Base-by-base conservation (phyloP, 2,113 vertebrate genomes). In the Cephalopholis sonnerati region DNA sequence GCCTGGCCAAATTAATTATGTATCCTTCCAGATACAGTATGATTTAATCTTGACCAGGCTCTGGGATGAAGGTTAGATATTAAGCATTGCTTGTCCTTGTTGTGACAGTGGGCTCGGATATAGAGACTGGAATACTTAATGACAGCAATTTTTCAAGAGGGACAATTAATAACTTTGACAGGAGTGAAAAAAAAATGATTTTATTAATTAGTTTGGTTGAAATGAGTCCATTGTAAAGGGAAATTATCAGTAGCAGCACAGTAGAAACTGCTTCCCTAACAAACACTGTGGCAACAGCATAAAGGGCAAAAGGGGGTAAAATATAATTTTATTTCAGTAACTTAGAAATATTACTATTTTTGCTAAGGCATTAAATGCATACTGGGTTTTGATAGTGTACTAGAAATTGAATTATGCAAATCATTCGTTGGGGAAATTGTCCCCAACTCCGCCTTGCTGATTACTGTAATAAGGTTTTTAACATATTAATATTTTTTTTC, bases 391-490 rank as follows among this genome's bases (percentile, higher is more conserved):
- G 83, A 92, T 90, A 88, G 74, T 89, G 64, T 81, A 84, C 79
- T 76, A 84, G 22, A 87, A 92, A 92, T 88, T 85, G 70, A 92
- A 92, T 90, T 88, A 91, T 90, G 87, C 71, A 87, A 91, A 92
- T 85, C 59, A 84, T 87, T 82, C 12, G 55, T 72, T 53, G 59
- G 68, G 72, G 80, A 88, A 87, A 91, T 79, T 83, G 81, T 78
- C 84, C 73, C 58, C 78, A 84, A 81, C 82, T 81, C 74, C 32
- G 80, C 74, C 67, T 82, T 67, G 70, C 79, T 84, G 82, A 91
- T 93, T 93, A 81, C 68, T 86, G 59, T 90, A 87, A 92, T 91
- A 90, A 78, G 71, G 75, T 83, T 90, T 88, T 92, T 77, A 90
- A 88, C 62, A 82, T 78, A 89, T 78, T 83, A 61, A 69, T 74